A percentile compares a stretch with the other conserved stretches of the same genome.
Evolutionary conservation across 2,113 vertebrate genomes (phyloP).

Genomic region (Brachypodius melanocephalos): DNA sequence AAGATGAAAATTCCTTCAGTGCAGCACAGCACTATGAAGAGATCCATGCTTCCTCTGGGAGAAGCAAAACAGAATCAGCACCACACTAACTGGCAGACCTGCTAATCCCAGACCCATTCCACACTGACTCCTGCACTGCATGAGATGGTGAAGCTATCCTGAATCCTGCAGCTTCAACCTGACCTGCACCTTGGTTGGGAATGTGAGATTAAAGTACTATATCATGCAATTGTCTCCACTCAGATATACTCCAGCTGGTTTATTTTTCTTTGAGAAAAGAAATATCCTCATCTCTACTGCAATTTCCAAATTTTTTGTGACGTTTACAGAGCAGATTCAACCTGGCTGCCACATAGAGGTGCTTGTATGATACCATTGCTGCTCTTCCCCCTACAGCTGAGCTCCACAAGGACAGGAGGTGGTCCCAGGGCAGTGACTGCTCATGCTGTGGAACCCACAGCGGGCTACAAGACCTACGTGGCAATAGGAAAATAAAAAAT

Average conservation of each 20-base stretch:
- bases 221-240: neutral
- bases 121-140: neutral
- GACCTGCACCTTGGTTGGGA: neutral
- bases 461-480: neutral
- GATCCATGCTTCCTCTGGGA: neutral
- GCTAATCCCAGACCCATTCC: neutral
- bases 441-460: neutral
- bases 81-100: neutral
- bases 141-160: neutral
- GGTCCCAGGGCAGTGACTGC: neutral
- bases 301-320: neutral
- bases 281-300: neutral
- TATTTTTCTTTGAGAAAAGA: neutral
- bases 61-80: neutral
- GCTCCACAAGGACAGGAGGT: neutral
- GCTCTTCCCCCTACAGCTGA: neutral
- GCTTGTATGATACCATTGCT: neutral
- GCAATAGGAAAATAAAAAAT: neutral
- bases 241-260: neutral
- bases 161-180: neutral
- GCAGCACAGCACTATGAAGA: neutral
- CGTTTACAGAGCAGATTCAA: neutral
- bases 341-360: neutral
- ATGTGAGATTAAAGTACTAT: neutral
- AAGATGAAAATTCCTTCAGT: neutral